Evolutionary conservation across 37 sponge, comb jelly and placozoan genomes (phyloP).

Genomic region (Mnemiopsis leidyi): DNA sequence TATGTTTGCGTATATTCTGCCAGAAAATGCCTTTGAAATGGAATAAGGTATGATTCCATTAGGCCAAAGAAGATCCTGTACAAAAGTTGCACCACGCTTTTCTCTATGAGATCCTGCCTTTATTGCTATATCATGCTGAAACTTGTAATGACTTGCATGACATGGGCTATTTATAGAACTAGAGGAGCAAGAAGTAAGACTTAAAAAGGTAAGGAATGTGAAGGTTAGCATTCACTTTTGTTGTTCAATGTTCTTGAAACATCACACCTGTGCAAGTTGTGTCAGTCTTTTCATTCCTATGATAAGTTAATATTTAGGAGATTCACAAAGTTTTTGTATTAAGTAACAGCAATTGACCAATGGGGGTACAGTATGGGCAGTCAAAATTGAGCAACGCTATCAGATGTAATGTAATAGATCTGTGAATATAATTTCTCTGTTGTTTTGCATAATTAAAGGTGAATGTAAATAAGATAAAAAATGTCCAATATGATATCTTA

Average conservation of each 20-base stretch:
- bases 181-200: not conserved
- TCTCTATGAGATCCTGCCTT: not conserved
- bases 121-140: constrained; percentile 3
- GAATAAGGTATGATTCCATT: constrained; percentile 7
- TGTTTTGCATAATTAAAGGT: too few relatives aligned
- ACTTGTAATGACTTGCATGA: not conserved
- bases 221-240: not conserved
- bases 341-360: too few relatives aligned
- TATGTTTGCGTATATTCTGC: not conserved
- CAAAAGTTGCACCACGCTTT: constrained; percentile 15
- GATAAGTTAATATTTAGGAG: too few relatives aligned
- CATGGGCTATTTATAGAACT: constrained; percentile 30
- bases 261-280: not conserved
- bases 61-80: not conserved
- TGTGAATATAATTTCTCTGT: too few relatives aligned
- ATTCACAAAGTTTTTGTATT: too few relatives aligned
- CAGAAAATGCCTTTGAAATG: not conserved
- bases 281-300: not conserved
- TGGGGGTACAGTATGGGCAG: too few relatives aligned
- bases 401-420: too few relatives aligned
- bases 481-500: too few relatives aligned
- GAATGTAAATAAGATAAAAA: too few relatives aligned
- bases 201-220: not conserved
- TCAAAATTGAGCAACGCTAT: too few relatives aligned
- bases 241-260: not conserved